Percentiles rank a stretch among this genome's conserved stretches.
Conservation (phyloP, 2,888 invertebrate genomes). For the Rosalia funebris region DNA sequence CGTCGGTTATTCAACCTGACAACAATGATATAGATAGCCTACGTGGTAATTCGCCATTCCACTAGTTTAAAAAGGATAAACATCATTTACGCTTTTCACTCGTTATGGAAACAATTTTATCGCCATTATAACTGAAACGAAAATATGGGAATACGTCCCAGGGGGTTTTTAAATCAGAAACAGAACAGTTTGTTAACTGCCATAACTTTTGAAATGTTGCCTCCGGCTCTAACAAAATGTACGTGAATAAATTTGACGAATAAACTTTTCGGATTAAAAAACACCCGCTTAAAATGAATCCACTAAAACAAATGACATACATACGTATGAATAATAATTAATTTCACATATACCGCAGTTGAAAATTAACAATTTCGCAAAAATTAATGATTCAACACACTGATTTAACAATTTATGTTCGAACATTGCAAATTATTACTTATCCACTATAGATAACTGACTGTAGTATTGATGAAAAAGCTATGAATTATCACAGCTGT, state of each 20-base stretch:
- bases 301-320: constrained; percentile 8
- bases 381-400: background rate
- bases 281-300: constrained; percentile 5
- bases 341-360: constrained; percentile 9
- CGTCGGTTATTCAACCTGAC: too few relatives aligned
- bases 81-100: too few relatives aligned
- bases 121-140: too few relatives aligned
- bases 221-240: constrained; percentile 15
- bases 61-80: too few relatives aligned
- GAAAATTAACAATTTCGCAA: background rate
- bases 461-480: too few relatives aligned
- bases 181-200: constrained; percentile 20
- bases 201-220: constrained; percentile 19
- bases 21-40: too few relatives aligned
- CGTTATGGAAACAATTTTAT: too few relatives aligned
- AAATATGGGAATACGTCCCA: too few relatives aligned
- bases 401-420: background rate
- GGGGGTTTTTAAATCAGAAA: constrained; percentile 19
- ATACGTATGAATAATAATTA: constrained; percentile 15
- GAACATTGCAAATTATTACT: too few relatives aligned
- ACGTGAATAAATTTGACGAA: constrained; percentile 19
- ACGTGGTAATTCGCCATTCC: too few relatives aligned
- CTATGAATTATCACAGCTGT: too few relatives aligned
- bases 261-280: constrained; percentile 21
- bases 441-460: too few relatives aligned